Conservation (phyloP, 2,113 vertebrate genomes). For the Salvator merianae region DNA sequence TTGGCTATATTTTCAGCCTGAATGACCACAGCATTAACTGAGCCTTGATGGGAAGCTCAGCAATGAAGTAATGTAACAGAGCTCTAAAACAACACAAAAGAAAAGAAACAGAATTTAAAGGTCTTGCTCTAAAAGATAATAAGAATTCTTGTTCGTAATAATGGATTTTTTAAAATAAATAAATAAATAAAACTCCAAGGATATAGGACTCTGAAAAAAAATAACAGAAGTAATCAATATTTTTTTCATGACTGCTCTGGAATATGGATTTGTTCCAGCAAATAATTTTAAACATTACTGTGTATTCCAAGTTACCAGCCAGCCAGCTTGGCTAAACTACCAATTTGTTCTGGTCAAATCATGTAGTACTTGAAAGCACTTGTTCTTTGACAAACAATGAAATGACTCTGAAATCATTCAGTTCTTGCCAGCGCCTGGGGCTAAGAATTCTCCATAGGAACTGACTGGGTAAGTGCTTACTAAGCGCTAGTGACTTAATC, state of each 20-base stretch:
- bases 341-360: background rate
- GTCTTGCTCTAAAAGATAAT: conserved; percentile 34
- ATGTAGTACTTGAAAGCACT: background rate
- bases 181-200: conserved; percentile 26
- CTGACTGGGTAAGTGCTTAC: background rate
- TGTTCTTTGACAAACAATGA: background rate
- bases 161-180: background rate
- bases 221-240: conserved; percentile 28
- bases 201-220: conserved; percentile 27
- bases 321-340: background rate
- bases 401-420: background rate
- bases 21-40: conserved; percentile 48
- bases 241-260: conserved; percentile 16
- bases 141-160: conserved; percentile 27
- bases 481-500: background rate
- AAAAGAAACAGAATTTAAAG: conserved; percentile 45
- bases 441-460: background rate
- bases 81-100: conserved; percentile 48
- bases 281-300: background rate
- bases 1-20: conserved; percentile 36
- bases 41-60: conserved; percentile 36
- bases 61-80: conserved; percentile 43
- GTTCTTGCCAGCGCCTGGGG: background rate
- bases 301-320: background rate
- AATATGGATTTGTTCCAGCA: background rate